Evolutionary conservation across 2,113 vertebrate species (phyloP), one percentile per base, ranked within the genome.

Genomic region (Psammodynastes pulverulentus): DNA sequence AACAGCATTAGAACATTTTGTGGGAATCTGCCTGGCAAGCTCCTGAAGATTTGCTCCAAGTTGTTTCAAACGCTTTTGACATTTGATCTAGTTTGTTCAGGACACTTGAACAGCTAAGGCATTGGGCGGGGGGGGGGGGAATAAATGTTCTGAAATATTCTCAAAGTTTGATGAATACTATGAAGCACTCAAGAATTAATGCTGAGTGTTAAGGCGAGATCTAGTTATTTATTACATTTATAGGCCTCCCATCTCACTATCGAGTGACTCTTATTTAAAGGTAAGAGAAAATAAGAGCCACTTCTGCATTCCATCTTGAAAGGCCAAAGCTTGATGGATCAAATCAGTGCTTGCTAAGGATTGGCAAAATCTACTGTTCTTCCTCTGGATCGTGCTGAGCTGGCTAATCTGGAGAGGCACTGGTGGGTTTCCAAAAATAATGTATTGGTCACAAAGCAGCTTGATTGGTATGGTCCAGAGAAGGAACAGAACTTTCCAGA

Each of bases 91-190:
- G 34, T 24, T 54, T 45, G 34, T 24, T 84, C 49, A 84, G 23
- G 89, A 84, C 15, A 15, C 53, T 52, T 19, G 49, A 84, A 72
- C 1, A 67, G 29, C 43, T 9, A 49, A 48, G 62, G 49, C 48
- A 52, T 1, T 1, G 56, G 45, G n/a, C 8, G 6, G 0, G 1
- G 0, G 54, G 39, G 26, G 15, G 21, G 9, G 9, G 4, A 53
- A 15, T 9, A 52, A 84, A 90, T 90, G 67, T 19, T 90, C 49
- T 51, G 24, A 39, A 2, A 84, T 49, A 53, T 90, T 72, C 62
- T 90, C 58, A 21, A 58, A 34, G 1, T 49, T 46, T 17, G 56
- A 6, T 3, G 54, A 62, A 67, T 67, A 4, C 89, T 84, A 9
- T 34, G 52, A 49, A 10, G 39, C 43, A 90, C 53, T 84, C 39